Base-by-base conservation (phyloP, 2,888 invertebrate species). In the Agrilus cyanescens region DNA sequence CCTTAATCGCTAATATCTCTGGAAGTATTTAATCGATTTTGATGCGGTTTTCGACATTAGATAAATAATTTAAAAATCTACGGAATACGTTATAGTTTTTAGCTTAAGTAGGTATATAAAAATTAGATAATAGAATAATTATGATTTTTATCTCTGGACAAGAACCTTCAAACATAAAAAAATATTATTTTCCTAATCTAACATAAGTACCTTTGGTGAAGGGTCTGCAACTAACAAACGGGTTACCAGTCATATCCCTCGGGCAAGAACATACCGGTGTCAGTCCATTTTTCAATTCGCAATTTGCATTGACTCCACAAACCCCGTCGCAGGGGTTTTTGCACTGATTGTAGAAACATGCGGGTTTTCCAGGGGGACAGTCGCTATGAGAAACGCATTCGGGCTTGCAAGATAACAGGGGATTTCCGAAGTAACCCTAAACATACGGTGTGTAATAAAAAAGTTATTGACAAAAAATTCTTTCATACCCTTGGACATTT, bases 261-360 rank as follows among this genome's bases (percentile, higher is more conserved):
- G 89, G 88, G 62, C 89, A 90, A 43, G 85, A 85, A 65, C 89
- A 90, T 12, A 89, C 78, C 0, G 89, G 86, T 4, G 85, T 87
- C 40, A 85, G 72, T 4, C 81, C 85, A 25, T 39, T 47, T 35
- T 84, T 73, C 32, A 88, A 72, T 56, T 80, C 75, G 63, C 89
- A 90, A 55, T 88, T 82, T 3, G 89, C 89, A 49, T 80, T 78
- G 12, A 78, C 69, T 33, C 87, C 89, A 56, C 88, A 89, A 5
- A 82, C 82, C 38, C 82, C 82, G 13, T 80, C 79, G 62, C 90
- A 90, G 0, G 89, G 89, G 63, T 89, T 81, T 43, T 82, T 73
- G 62, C 90, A 90, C 46, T 83, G 80, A 53, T 86, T 82, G 64
- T 85, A 83, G 49, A 81, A 74, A 56, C 90, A 90, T 14, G 85